Base-by-base conservation (phyloP, 2,888 invertebrate species). In the Coenonympha glycerion region DNA sequence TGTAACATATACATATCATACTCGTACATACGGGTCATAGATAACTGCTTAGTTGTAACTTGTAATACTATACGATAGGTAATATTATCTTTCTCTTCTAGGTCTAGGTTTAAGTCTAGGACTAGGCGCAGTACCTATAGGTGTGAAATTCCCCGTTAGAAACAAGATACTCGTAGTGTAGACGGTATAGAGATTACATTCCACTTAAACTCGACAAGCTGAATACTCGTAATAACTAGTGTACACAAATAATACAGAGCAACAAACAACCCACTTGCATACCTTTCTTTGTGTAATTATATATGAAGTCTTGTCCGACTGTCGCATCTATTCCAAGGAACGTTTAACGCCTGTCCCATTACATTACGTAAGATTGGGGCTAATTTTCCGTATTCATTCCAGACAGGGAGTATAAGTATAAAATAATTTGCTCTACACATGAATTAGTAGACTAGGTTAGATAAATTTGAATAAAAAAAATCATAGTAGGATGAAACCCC, bases 261-360 rank as follows among this genome's bases (percentile, higher is more conserved):
- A 45, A 46, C 36, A 39, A 30, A 15, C 39, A 15, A 21, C 49
- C 47, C 44, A 50, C 45, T 50, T 44, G 45, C 31, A 52, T 54
- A 41, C 49, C 48, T 48, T 48, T 50, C 42, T 24, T 50, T 53
- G 39, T 52, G 33, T 49, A 57, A 55, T 52, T 57, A 57, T 28
- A 37, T 44, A 47, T 34, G 39, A 44, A 26, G 39, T 47, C 40
- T 44, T 40, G 51, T 54, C 53, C 33, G 21, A 49, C 51, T 54
- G 54, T 52, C 51, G 44, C 53, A 52, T 50, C 48, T 30, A 51
- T 49, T 46, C 49, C 41, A 21, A 30, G 47, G 46, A 50, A 50
- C 47, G 34, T 47, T 56, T 49, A 53, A 53, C 51, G 55, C 55
- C 49, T 52, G 47, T 56, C 53, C 36, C 26, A 41, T 49, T 48